These are phyloP conservation scores for Isurus oxyrinchus DNA, from an alignment of 2,113 vertebrate genomes.

Conservation along the genomic window DNA sequence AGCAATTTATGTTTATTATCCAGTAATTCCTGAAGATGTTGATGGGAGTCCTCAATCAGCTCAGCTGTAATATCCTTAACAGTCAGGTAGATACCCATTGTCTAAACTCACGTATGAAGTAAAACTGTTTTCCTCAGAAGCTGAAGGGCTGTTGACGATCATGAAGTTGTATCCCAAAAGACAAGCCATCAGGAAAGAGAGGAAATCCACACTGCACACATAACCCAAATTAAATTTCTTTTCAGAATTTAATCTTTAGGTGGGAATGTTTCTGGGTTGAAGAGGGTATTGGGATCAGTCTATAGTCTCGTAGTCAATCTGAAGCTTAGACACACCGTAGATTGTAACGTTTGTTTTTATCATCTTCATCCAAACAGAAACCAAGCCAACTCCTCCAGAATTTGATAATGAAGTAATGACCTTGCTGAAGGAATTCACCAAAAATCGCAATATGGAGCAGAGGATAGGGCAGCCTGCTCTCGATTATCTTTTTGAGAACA, in stretches of 20 bases:
- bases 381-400: slow-evolving; percentile 54
- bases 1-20: background rate
- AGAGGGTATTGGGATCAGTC: background rate
- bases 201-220: background rate
- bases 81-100: background rate
- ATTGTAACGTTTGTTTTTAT: background rate
- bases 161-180: background rate
- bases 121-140: background rate
- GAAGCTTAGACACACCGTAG: background rate
- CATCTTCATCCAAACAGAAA: slow-evolving; percentile 46
- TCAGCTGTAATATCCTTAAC: background rate
- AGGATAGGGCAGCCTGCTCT: slow-evolving; percentile 63
- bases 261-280: background rate
- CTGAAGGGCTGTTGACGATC: background rate
- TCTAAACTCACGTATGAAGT: background rate
- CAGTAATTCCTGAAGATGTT: background rate
- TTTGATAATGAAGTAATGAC: slow-evolving; percentile 68
- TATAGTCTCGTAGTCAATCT: background rate
- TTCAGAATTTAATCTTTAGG: background rate
- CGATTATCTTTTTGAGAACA: slow-evolving; percentile 60
- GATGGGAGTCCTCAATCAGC: background rate
- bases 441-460: slow-evolving; percentile 74
- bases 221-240: background rate
- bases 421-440: slow-evolving; percentile 80
- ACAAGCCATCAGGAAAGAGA: background rate